Evolutionary conservation across 2,888 invertebrate species (phyloP).

Genomic region (Theretra japonica): DNA sequence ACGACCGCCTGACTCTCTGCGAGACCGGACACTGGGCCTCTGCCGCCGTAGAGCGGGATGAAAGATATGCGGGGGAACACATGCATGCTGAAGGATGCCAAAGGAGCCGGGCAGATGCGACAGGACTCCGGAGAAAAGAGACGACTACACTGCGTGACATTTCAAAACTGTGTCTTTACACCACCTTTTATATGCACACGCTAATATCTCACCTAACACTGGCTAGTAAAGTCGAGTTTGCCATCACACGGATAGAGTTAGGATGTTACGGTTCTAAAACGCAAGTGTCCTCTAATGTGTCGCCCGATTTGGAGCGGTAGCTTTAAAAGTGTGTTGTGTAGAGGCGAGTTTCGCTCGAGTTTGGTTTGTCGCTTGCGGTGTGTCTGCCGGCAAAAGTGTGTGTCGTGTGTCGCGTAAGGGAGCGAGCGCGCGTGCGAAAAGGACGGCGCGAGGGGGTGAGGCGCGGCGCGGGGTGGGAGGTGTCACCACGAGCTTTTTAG

Average conservation of each 20-base stretch:
- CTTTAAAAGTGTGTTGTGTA: constrained; percentile 66
- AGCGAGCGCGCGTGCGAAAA: constrained; percentile 69
- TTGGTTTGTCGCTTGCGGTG: constrained; percentile 64
- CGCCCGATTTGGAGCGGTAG: constrained; percentile 74
- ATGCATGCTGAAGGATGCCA: constrained; percentile 81
- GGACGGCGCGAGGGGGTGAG: constrained; percentile 59
- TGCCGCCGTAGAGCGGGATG: constrained; percentile 77
- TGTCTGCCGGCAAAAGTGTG: constrained; percentile 62
- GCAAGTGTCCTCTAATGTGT: constrained; percentile 82
- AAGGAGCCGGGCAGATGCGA: constrained; percentile 82
- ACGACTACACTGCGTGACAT: constrained; percentile 83
- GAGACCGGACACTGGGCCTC: constrained; percentile 82
- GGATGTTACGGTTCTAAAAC: constrained; percentile 50
- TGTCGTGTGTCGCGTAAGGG: constrained; percentile 79
- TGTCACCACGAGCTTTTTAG: constrained; percentile 82
- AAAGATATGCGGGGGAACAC: constrained; percentile 80
- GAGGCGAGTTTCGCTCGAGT: constrained; percentile 65
- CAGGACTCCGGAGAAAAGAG: constrained; percentile 84
- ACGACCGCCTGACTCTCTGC: constrained; percentile 78
- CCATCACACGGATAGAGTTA: constrained; percentile 42
- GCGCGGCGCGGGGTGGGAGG: constrained; percentile 73
- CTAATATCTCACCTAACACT: constrained; percentile 41
- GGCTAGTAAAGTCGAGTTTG: constrained; percentile 47
- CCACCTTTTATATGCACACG: constrained; percentile 54
- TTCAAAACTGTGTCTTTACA: constrained; percentile 84